Conservation (phyloP, 2,113 vertebrate species). For the Lycocorax pyrrhopterus region DNA sequence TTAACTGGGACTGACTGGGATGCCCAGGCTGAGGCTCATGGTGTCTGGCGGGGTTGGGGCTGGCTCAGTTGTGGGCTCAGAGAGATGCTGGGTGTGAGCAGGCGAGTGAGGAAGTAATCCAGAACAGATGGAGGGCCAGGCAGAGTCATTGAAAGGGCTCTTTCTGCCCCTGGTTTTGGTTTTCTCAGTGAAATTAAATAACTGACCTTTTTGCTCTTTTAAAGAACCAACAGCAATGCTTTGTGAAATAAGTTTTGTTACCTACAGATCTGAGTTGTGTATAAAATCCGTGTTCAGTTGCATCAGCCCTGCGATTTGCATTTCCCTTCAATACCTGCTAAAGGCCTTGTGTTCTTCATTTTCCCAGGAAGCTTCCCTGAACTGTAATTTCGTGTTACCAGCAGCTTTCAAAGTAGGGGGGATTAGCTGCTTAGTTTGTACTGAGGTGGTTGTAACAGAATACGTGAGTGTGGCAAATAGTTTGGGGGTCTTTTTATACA, state of each 20-base stretch:
- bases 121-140: not conserved
- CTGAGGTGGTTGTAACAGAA: not conserved
- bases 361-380: not conserved
- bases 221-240: not conserved
- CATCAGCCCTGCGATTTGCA: not conserved
- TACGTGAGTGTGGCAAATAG: not conserved
- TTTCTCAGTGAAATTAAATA: slow-evolving; percentile 11
- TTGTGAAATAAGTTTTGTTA: not conserved
- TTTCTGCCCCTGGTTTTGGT: slow-evolving; percentile 3
- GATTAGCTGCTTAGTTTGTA: not conserved
- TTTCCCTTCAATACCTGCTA: not conserved
- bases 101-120: not conserved
- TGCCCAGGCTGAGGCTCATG: not conserved
- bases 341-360: not conserved
- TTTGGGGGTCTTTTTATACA: not conserved
- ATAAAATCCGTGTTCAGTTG: not conserved
- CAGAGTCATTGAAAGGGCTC: not conserved
- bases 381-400: not conserved
- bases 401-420: not conserved
- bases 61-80: not conserved
- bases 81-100: not conserved
- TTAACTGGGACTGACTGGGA: not conserved
- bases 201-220: not conserved
- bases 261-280: not conserved
- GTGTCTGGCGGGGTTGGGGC: not conserved